Evolutionary conservation across 2,113 vertebrate genomes (phyloP).

Genomic region (cattle (Bos taurus)): DNA sequence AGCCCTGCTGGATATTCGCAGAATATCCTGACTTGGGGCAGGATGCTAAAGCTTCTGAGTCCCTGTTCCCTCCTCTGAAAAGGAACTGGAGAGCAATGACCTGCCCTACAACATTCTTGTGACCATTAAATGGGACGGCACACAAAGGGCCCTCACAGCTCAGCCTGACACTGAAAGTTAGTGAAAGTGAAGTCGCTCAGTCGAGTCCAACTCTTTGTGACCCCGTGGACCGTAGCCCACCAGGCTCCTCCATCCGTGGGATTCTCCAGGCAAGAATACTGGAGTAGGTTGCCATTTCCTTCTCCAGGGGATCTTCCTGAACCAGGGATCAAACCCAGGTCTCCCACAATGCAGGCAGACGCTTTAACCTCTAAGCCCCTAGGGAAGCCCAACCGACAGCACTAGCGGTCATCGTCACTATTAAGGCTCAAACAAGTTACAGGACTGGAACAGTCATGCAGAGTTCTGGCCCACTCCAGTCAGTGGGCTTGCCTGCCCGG

Average conservation of each 20-base stretch:
- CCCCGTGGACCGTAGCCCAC: too few relatives aligned
- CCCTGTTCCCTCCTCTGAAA: background rate
- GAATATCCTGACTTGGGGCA: background rate
- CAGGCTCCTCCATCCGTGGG: too few relatives aligned
- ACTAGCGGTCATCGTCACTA: accelerated
- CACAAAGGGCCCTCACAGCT: accelerated
- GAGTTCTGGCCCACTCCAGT: accelerated
- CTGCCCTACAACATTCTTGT: too few relatives aligned
- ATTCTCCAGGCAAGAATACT: too few relatives aligned
- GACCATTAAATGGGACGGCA: accelerated
- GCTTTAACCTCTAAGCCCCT: too few relatives aligned
- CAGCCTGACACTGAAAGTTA: background rate
- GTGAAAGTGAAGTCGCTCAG: too few relatives aligned
- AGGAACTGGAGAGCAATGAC: accelerated
- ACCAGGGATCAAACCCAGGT: too few relatives aligned
- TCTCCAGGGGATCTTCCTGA: too few relatives aligned
- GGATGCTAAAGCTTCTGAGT: background rate
- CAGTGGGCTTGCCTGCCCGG: background rate
- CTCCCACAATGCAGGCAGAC: accelerated
- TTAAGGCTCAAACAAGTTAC: accelerated
- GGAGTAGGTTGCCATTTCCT: too few relatives aligned
- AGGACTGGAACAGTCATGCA: accelerated
- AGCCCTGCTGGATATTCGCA: background rate
- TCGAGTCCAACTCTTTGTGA: too few relatives aligned
- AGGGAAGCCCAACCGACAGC: background rate